phyloP scores from a whole-genome alignment of 2,113 vertebrate species.

The Melozone crissalis region DNA sequence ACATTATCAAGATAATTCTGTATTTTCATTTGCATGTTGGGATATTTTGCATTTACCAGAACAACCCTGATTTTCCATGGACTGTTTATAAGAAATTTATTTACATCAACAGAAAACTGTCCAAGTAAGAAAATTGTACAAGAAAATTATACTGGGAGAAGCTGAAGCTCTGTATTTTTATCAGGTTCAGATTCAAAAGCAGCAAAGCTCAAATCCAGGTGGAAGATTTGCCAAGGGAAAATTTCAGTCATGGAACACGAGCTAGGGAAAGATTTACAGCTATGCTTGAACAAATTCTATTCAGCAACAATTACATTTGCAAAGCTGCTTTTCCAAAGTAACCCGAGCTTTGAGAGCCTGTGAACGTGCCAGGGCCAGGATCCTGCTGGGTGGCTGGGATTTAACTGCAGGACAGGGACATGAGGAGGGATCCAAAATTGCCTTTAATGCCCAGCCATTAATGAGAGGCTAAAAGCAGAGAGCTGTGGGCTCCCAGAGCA shows the following conservation, averaged over 20 bases:
- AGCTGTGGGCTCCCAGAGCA: not conserved
- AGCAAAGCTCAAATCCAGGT: not conserved
- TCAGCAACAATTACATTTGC: not conserved
- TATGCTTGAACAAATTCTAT: not conserved
- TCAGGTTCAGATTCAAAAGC: not conserved
- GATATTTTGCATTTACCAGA: not conserved
- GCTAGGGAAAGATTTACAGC: not conserved
- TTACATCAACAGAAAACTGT: not conserved
- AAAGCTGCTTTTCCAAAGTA: not conserved
- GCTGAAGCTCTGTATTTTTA: not conserved
- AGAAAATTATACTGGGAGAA: not conserved
- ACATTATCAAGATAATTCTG: not conserved
- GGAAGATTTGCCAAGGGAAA: not conserved
- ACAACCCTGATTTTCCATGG: not conserved
- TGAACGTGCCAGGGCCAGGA: not conserved
- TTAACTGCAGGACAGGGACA: not conserved
- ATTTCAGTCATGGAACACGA: not conserved
- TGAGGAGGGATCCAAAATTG: not conserved
- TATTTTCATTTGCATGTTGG: not conserved
- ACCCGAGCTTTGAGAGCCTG: not conserved
- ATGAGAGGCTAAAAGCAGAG: conserved; percentile 63
- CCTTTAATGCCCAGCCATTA: not conserved
- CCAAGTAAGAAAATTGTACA: not conserved
- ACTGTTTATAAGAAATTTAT: not conserved
- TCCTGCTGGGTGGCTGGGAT: not conserved